Base-by-base conservation (phyloP, 2,888 invertebrate species). In the Tachina fera region DNA sequence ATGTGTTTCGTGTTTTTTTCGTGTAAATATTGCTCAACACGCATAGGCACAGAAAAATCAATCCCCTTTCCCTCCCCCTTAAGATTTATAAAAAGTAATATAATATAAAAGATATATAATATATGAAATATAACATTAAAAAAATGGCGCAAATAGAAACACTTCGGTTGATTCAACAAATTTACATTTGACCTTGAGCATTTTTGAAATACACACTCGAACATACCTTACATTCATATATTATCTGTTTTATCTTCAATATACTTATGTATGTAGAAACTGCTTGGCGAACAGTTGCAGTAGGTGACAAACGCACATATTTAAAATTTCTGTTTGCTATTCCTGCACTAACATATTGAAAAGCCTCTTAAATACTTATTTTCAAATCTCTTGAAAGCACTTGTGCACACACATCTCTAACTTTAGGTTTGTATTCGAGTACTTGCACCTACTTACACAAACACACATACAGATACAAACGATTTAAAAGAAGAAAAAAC, bases 361-460 rank as follows among this genome's bases (percentile, higher is more conserved):
- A 78, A 74, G 78, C 82, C 81, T 77, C 74, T 84, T 81, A 83
- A 79, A 72, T 67, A 56, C 71, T 72, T 76, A n/a, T 53, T 63
- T 70, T 72, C 2, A 56, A 72, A 80, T 81, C 68, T 75, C n/a
- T 68, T 41, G 60, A 75, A 81, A 75, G 81, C 61, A 68, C 75
- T 75, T 75, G 75, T 31, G 16, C 19, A 68, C 67, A 68, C 58
- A 75, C 61, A 81, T 81, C 39, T 39, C 68, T 60, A 14, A 71
- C 61, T 45, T 71, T 63, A 45, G 71, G 53, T 63, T 22, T 31
- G n/a, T 43, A 11, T 11, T 9, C 13, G 58, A 31, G 5, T 31
- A 31, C 6, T 31, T 58, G 16, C 63, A 65, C 63, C 47, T 65
- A 65, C 1, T 4, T 41, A 22, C 13, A 22, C 13, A n/a, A 14